Base-by-base conservation (phyloP, 2,113 vertebrate species). In the Ploceus nigricollis region DNA sequence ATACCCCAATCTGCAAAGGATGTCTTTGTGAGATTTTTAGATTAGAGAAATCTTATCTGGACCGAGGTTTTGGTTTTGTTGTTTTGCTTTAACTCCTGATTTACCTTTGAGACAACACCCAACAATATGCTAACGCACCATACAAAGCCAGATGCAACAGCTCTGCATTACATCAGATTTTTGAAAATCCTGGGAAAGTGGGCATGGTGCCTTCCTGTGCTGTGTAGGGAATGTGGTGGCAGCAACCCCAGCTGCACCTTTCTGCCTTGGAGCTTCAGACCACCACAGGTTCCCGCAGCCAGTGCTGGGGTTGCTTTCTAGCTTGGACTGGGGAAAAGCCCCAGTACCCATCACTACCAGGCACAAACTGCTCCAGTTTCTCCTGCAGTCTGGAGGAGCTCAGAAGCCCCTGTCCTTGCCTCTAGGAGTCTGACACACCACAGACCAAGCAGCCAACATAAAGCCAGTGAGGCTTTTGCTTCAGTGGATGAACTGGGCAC, bases 251-350 rank as follows among this genome's bases (percentile, higher is more conserved):
- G 25, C 24, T 51, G 65, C 45, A 37, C 9, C 19, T 31, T 56
- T 64, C 44, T 9, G 7, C 17, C n/a, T 21, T 48, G 44, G 30
- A 73, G 22, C 33, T 70, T 56, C 47, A 42, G 15, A 50, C 23
- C 42, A 69, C 13, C 25, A 40, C 0, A 0, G 1, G 9, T 39
- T 61, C 31, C 7, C 60, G 8, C 11, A 9, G 56, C 44, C 42
- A 70, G 9, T 1, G 2, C 45, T 79, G 0, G 0, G 7, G 19
- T 9, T 1, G 0, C 15, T 44, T 72, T 47, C 53, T 53, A 17
- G 3, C 16, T 72, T 3, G 7, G 31, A 28, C 23, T 33, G 27
- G 45, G 35, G 15, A 25, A 39, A 66, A 61, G 28, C 18, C 30
- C 6, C 40, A n/a, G 19, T 6, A 20, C 0, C 2, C 51, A 33